A percentile compares a stretch with the other conserved stretches of the same genome.
These are phyloP conservation scores for Gymnocypris eckloni DNA, from an alignment of 2,797 vertebrate species.

Conservation along the genomic window DNA sequence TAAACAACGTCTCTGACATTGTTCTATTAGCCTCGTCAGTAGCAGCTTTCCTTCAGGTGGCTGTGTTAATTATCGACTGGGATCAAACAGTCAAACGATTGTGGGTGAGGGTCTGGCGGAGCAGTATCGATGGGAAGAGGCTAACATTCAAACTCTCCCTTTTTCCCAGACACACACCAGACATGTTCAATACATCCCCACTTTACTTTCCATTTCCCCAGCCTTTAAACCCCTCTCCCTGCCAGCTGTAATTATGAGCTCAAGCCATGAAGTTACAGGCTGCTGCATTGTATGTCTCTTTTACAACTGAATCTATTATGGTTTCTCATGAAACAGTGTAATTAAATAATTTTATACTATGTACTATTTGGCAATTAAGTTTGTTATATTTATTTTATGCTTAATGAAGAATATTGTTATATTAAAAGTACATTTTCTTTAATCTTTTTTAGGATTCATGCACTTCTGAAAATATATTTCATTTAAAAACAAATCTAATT, in stretches of 20 bases:
- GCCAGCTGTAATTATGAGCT: conserved; percentile 36
- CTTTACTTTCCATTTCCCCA: conserved; percentile 37
- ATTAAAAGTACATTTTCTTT: neutral
- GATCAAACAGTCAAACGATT: conserved; percentile 60
- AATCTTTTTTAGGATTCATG: neutral
- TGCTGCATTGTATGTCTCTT: neutral
- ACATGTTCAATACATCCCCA: conserved; percentile 35
- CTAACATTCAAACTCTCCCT: conserved; percentile 8
- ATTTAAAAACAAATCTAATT: neutral
- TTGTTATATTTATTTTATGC: neutral
- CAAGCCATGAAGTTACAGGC: neutral
- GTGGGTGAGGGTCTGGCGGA: conserved; percentile 53
- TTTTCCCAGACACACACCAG: conserved; percentile 19
- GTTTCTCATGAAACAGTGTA: neutral
- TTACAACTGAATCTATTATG: neutral
- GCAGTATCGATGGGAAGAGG: conserved; percentile 52
- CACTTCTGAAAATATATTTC: neutral
- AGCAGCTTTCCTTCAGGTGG: conserved; percentile 42
- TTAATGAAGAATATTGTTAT: neutral
- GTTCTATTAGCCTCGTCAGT: conserved; percentile 56
- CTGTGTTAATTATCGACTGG: conserved; percentile 62
- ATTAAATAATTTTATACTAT: neutral
- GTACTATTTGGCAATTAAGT: neutral
- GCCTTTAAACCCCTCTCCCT: conserved; percentile 14
- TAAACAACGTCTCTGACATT: conserved; percentile 25